Evolutionary conservation across 2,888 invertebrate species (phyloP).

Genomic region (Dynastes hyllus): DNA sequence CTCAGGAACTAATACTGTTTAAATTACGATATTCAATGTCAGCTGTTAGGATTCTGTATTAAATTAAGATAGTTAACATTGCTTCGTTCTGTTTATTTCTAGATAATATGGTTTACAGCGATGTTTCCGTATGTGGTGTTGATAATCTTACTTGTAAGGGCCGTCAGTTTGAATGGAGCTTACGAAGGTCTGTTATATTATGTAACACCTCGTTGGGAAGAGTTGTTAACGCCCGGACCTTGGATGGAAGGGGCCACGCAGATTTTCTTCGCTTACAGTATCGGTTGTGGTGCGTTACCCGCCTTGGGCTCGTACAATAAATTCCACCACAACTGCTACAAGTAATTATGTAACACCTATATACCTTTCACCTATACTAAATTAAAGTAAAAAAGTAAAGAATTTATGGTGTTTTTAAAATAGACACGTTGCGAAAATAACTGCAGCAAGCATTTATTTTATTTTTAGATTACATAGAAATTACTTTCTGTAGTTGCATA

Average conservation of each 20-base stretch:
- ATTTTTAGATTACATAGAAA: neutral
- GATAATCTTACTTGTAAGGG: conserved; percentile 78
- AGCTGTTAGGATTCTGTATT: too few species aligned
- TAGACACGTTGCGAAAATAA: neutral
- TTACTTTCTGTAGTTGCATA: neutral
- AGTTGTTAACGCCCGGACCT: conserved; percentile 72
- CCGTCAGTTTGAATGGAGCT: conserved; percentile 81
- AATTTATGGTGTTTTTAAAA: neutral
- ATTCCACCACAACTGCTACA: conserved; percentile 84
- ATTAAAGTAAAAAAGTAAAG: neutral
- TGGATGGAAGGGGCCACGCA: conserved; percentile 87
- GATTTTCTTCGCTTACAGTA: conserved; percentile 86
- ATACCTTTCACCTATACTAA: conserved; percentile 5
- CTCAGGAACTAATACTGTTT: too few species aligned
- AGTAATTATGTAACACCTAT: conserved; percentile 69
- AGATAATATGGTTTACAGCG: conserved; percentile 86
- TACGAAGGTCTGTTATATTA: conserved; percentile 78
- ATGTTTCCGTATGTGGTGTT: conserved; percentile 83
- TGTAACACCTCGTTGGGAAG: conserved; percentile 77
- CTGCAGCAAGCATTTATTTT: neutral
- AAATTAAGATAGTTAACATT: too few species aligned
- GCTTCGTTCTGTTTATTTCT: conserved; percentile 55
- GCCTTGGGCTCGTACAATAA: conserved; percentile 85
- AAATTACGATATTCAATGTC: too few species aligned
- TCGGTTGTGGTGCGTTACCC: conserved; percentile 84